A percentile compares a stretch with the other conserved stretches of the same genome.
phyloP scores from a whole-genome alignment of 2,888 invertebrate genomes.

The Diogma glabrata region DNA sequence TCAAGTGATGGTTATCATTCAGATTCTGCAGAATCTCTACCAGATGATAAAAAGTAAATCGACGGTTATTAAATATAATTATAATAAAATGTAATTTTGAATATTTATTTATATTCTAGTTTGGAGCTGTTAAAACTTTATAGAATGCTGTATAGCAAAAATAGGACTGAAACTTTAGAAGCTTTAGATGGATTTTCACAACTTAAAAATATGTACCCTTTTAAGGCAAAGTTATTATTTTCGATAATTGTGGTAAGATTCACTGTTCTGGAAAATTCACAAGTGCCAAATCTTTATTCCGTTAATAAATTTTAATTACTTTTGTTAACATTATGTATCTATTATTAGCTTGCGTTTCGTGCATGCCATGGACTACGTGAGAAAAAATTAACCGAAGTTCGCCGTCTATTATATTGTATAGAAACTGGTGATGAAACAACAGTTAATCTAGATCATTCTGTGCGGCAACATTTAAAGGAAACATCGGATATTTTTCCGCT shows the following conservation, averaged over 20 bases:
- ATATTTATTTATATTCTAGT: too few species aligned
- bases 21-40: conserved; percentile 49
- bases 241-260: conserved; percentile 86
- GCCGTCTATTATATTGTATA: conserved; percentile 41
- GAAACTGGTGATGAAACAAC: conserved; percentile 37
- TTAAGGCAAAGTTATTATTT: conserved; percentile 91
- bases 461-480: conserved; percentile 53
- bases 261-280: conserved; percentile 9
- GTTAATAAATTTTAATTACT: neutral
- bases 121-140: conserved; percentile 66
- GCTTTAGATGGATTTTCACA: conserved; percentile 72
- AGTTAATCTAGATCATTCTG: conserved; percentile 43
- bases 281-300: conserved; percentile 10
- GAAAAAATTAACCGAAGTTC: conserved; percentile 59
- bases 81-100: neutral
- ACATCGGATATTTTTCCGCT: conserved; percentile 60
- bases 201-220: conserved; percentile 69
- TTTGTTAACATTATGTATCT: conserved; percentile 8
- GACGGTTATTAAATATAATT: too few species aligned
- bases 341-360: conserved; percentile 55
- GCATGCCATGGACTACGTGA: conserved; percentile 58
- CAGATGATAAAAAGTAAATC: conserved; percentile 34
- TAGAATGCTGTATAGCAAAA: conserved; percentile 72
- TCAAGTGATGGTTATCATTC: conserved; percentile 77
- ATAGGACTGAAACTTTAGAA: conserved; percentile 74